Percentiles rank a stretch among this genome's conserved stretches.
These are phyloP conservation scores for Silurus asotus DNA, from an alignment of 2,113 vertebrate species.

Conservation along the genomic window DNA sequence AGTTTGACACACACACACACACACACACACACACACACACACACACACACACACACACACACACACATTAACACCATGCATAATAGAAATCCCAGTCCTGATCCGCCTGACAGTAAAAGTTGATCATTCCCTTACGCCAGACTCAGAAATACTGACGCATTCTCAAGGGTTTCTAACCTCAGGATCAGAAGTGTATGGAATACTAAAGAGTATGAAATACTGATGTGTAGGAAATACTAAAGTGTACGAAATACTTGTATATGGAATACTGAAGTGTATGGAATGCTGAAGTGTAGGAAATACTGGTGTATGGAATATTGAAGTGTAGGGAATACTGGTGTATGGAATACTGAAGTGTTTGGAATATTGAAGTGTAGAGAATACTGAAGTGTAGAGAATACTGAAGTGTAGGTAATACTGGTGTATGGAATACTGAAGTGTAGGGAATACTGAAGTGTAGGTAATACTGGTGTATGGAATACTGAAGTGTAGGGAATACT, in stretches of 20 bases:
- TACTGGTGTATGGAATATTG: too few species aligned
- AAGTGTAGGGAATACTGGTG: neutral
- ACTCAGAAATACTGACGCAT: too few species aligned
- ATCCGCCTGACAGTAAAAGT: neutral
- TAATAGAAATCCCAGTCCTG: neutral
- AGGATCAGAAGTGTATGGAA: neutral
- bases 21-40: conserved; percentile 10
- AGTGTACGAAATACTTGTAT: too few species aligned
- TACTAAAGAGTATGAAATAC: neutral
- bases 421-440: neutral
- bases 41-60: conserved; percentile 16
- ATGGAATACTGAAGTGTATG: neutral
- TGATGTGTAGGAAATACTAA: neutral
- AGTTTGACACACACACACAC: neutral
- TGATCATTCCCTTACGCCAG: too few species aligned
- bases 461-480: neutral
- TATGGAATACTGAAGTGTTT: neutral
- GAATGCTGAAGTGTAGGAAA: neutral
- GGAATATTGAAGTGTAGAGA: neutral
- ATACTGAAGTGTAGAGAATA: neutral
- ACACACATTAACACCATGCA: too few species aligned
- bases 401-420: neutral
- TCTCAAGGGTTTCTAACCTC: too few species aligned
- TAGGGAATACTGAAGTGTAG: neutral
- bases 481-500: neutral